These are phyloP conservation scores for Mesorhabditis belari DNA, from an alignment of 2,888 invertebrate genomes.

Conservation along the genomic window DNA sequence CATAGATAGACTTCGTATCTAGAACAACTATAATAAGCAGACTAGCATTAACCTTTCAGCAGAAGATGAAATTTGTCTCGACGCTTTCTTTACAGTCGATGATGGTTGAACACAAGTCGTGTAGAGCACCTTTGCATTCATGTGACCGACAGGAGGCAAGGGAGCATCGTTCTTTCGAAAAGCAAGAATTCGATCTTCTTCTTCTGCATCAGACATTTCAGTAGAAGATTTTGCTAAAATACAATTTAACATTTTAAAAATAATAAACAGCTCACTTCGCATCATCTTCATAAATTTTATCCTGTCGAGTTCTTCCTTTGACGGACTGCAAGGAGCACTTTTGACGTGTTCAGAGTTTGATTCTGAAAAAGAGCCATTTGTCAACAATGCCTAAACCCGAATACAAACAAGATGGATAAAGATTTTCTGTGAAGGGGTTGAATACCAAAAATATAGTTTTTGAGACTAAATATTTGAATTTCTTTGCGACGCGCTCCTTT, in stretches of 20 bases:
- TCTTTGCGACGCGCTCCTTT: no score
- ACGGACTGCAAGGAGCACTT: constrained; percentile 56
- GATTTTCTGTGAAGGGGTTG: no score
- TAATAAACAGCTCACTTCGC: constrained; percentile 14
- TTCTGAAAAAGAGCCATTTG: background rate
- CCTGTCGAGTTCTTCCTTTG: constrained; percentile 59
- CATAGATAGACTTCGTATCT: constrained; percentile 63
- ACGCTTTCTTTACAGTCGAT: constrained; percentile 62
- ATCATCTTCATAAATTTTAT: constrained; percentile 20
- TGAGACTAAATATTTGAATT: no score
- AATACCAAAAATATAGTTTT: no score
- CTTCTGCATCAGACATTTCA: constrained; percentile 19
- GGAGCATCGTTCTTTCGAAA: constrained; percentile 29
- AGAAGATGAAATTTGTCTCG: constrained; percentile 80
- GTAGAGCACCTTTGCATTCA: constrained; percentile 24
- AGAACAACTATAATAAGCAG: no score
- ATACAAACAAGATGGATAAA: no score
- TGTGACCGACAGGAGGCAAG: constrained; percentile 26
- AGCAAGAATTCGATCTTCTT: constrained; percentile 24
- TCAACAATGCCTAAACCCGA: no score
- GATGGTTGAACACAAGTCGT: constrained; percentile 23
- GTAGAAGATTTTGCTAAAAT: constrained; percentile 19
- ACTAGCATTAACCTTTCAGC: no score
- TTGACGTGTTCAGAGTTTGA: constrained; percentile 19
- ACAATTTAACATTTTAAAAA: background rate